These are phyloP conservation scores for Microcebus murinus DNA, from an alignment of 2,113 vertebrate genomes.

Conservation along the genomic window DNA sequence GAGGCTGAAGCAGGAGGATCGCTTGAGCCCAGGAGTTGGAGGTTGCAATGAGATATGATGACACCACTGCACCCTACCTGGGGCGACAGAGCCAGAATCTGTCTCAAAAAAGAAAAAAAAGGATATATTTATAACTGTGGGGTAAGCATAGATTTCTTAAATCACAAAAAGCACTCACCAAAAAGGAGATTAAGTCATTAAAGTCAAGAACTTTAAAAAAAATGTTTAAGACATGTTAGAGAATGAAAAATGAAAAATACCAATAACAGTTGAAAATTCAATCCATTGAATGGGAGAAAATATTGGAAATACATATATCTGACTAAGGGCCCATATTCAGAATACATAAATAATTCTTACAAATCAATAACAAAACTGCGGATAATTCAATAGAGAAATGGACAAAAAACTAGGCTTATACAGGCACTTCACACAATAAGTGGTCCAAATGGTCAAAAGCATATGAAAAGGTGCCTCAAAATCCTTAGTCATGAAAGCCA, in stretches of 20 bases:
- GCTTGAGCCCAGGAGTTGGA: no score
- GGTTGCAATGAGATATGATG: no score
- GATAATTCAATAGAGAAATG: background rate
- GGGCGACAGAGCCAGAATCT: no score
- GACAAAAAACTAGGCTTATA: background rate
- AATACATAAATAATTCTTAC: background rate
- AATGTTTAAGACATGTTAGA: no score
- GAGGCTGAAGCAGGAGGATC: background rate
- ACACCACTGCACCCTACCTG: no score
- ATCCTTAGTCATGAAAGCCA: background rate
- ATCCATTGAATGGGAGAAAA: background rate
- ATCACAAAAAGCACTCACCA: background rate
- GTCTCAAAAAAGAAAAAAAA: no score
- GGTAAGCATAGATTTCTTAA: background rate
- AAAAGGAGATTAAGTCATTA: background rate
- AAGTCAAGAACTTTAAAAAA: background rate
- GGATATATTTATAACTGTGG: no score
- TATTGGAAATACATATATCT: background rate
- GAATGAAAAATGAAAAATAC: background rate
- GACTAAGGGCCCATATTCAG: background rate
- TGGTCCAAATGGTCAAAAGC: background rate
- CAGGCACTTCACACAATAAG: background rate
- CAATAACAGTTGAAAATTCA: background rate
- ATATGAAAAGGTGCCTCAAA: background rate
- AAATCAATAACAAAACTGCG: background rate